Base-by-base conservation (phyloP, 2,113 vertebrate genomes). In the Cebidichthys violaceus region DNA sequence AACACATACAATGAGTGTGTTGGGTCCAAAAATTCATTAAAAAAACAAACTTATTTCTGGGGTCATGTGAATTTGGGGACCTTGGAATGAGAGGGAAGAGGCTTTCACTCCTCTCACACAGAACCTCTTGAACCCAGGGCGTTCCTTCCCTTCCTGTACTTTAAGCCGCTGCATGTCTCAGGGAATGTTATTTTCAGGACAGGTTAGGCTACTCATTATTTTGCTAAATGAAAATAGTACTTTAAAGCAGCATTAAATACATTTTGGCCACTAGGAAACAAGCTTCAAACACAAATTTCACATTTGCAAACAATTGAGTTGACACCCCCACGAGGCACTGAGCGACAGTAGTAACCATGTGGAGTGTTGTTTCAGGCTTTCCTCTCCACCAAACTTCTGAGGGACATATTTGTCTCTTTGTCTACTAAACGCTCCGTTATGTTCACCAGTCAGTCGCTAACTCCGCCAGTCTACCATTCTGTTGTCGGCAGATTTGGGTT, bases 11-110 rank as follows among this genome's bases (percentile, higher is more conserved):
- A 31, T 14, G 27, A 47, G n/a, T 4, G 27, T 27, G 59, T 27
- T 67, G 13, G 17, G 9, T 24, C 50, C 39, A 60, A 6, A 39
- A 67, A 59, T 60, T 4, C 39, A 67, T 37, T 15, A 39, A 66
- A 54, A 66, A 41, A 18, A 61, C 4, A n/a, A 24, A 61, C 37
- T 17, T 0, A 60, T 24, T 29, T 74, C 10, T 70, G 41, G 33
- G 3, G 0, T 87, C 68, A 18, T 79, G 84, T 59, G 81, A 87
- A 74, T 79, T 31, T 43, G 2, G 20, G 22, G 61, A 81, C 39
- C 41, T 79, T 59, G 22, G 31, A 67, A 62, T 80, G 1, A 71
- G 22, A 67, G 47, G 8, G 24, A 35, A 9, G 20, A 41, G 57
- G 45, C 43, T 55, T 65, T 10, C 2, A 22, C 14, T 52, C 54